These are phyloP conservation scores for Polydrusus pterygomalis DNA, from an alignment of 2,888 invertebrate species.

Conservation along the genomic window DNA sequence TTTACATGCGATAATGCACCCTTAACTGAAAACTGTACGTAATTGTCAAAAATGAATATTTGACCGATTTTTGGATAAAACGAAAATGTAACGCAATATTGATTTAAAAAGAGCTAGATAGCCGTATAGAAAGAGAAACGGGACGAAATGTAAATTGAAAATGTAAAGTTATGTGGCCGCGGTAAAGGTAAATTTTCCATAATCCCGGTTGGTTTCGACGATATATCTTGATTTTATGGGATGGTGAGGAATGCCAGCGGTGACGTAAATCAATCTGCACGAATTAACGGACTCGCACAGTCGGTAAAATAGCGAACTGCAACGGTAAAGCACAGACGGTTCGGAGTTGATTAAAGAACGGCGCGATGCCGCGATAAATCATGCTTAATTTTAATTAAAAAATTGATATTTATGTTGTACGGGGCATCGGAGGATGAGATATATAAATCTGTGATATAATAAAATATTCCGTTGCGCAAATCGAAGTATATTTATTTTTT, in stretches of 20 bases:
- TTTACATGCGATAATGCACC: no score
- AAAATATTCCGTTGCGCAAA: background rate
- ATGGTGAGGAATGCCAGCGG: constrained; percentile 67
- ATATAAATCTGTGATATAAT: background rate
- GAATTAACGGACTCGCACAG: constrained; percentile 66
- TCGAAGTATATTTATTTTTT: background rate
- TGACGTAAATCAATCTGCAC: constrained; percentile 70
- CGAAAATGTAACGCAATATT: no score
- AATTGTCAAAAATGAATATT: no score
- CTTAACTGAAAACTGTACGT: no score
- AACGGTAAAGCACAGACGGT: constrained; percentile 45
- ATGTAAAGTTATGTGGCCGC: constrained; percentile 49
- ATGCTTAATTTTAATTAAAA: constrained; percentile 52
- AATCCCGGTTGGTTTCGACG: constrained; percentile 63
- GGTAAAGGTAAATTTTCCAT: constrained; percentile 64
- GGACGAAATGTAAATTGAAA: constrained; percentile 49
- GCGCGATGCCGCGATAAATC: constrained; percentile 47
- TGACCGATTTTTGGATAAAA: no score
- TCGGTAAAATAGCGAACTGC: constrained; percentile 55
- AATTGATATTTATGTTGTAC: constrained; percentile 50
- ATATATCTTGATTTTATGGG: constrained; percentile 69
- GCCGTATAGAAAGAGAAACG: constrained; percentile 29
- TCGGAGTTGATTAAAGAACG: constrained; percentile 54
- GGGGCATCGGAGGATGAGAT: background rate
- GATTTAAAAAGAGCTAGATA: constrained; percentile 28